Base-by-base conservation (phyloP, 1,140 invertebrate species). In the Orius laevigatus region DNA sequence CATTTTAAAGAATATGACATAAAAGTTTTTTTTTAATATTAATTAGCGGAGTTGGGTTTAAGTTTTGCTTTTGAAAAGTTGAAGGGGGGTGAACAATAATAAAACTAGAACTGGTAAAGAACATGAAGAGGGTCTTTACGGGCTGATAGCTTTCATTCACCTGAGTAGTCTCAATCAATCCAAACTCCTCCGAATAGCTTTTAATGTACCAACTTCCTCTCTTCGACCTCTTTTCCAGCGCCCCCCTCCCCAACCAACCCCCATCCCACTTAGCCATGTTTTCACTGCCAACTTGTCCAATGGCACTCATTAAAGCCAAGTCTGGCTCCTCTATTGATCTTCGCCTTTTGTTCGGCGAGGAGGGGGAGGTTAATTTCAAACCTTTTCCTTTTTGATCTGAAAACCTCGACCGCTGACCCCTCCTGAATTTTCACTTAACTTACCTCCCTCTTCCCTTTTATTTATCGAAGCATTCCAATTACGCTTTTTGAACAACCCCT, bases 161-260 rank as follows among this genome's bases (percentile, higher is more conserved):
- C 32, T 46, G 44, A 46, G 44, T 46, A 33, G 44, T 46, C 44
- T 46, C 35, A 46, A 46, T 46, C 44, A 46, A 46, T 46, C 44
- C 31, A 33, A 46, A 46, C 31, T 31, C 31, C 25, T 25, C 25
- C 25, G 25, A 25, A 25, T 25, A 25, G 25, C 25, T 25, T 25
- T 25, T 25, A 25, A 25, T 25, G 25, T 25, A 25, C 25, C 25
- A 25, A 25, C 25, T 25, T 25, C 25, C 25, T 25, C 25, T 25
- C 8, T 25, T 25, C 25, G 25, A 25, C 8, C 25, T 25, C 8
- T 25, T 8, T 25, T 16, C 16, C 20, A 41, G 39, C 15, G 3
- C 15, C 14, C 15, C n/a, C 15, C n/a, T n/a, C n/a, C n/a, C n/a
- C n/a, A n/a, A n/a, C n/a, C n/a, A n/a, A n/a, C n/a, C n/a, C 39